Evolutionary conservation across 2,113 vertebrate species (phyloP), one percentile per base, ranked within the genome.

Genomic region (Agapornis roseicollis): DNA sequence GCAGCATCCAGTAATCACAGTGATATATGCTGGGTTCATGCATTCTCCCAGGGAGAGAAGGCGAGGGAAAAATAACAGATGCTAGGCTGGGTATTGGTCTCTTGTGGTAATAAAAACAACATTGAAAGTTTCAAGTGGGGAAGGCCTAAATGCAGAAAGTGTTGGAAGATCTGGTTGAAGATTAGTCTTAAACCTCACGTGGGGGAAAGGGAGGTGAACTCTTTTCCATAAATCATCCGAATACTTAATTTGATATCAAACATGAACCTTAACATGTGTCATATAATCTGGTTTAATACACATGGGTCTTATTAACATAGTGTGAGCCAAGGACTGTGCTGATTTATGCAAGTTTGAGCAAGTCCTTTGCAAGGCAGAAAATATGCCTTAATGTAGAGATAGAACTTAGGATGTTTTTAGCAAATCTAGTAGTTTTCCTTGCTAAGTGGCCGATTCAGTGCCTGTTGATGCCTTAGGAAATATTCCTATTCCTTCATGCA

Each of bases 241-340:
- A 96, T 98, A 95, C 94, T 98, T 98, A 97, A 98, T 98, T 98
- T 97, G 97, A 98, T 98, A 98, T 98, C 96, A 98, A 93, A 98
- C 96, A 89, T 97, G 96, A 97, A 97, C 96, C 94, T 97, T 97
- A 97, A 97, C 95, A 97, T 97, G 90, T 97, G 96, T 98, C 97
- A 98, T 96, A 95, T 97, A 97, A 98, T 98, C 97, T 98, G 83
- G 61, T 95, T 97, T 97, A 97, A 97, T 97, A 95, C 97, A 97
- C 97, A 76, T 81, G 98, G 95, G 97, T 93, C 96, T 98, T 97
- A 98, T 98, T 98, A 98, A 97, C 96, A 94, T 79, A 82, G 86
- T 96, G 97, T 93, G 93, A 98, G 98, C 97, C 97, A 98, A 98
- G 97, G 95, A 95, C 93, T 94, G 88, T 81, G 92, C 39, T 88